Conservation (phyloP, 1,140 invertebrate genomes). For the Drusus annulatus region DNA sequence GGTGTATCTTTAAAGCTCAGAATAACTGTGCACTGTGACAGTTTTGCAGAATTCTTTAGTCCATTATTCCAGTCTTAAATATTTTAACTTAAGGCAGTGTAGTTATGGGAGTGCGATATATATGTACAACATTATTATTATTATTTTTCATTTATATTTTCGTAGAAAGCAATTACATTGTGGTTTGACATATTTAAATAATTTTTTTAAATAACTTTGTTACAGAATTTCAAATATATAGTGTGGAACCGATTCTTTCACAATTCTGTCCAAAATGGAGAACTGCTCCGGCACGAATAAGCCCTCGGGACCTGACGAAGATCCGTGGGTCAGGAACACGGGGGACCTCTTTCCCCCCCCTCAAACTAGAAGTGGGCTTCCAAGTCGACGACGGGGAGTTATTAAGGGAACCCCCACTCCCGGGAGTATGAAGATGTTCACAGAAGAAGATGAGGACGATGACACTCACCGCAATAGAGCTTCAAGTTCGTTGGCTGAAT, state of each 20-base stretch:
- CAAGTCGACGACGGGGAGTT: conserved; percentile 64
- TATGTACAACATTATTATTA: no score
- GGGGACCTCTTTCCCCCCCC: conserved; percentile 63
- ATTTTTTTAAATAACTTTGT: no score
- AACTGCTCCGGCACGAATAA: conserved; percentile 35
- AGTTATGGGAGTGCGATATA: no score
- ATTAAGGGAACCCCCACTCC: conserved; percentile 66
- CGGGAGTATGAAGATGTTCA: conserved; percentile 56
- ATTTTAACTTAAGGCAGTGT: no score
- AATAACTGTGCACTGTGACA: no score
- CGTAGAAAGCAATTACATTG: no score
- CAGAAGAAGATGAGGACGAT: conserved; percentile 47
- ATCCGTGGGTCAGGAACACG: conserved; percentile 55
- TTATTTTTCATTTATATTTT: no score
- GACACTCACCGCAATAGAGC: conserved; percentile 44
- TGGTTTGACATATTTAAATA: no score
- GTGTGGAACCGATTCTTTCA: background rate
- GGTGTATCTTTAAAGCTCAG: no score
- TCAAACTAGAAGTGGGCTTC: conserved; percentile 65
- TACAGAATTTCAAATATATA: background rate
- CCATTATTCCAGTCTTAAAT: no score
- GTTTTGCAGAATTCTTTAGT: no score
- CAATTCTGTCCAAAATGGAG: conserved; percentile 48
- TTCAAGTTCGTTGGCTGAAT: conserved; percentile 63
- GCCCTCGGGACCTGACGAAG: conserved; percentile 59